Evolutionary conservation across 2,888 invertebrate species (phyloP), one percentile per base, ranked within the genome.

Genomic region (Scaptomyza flava): DNA sequence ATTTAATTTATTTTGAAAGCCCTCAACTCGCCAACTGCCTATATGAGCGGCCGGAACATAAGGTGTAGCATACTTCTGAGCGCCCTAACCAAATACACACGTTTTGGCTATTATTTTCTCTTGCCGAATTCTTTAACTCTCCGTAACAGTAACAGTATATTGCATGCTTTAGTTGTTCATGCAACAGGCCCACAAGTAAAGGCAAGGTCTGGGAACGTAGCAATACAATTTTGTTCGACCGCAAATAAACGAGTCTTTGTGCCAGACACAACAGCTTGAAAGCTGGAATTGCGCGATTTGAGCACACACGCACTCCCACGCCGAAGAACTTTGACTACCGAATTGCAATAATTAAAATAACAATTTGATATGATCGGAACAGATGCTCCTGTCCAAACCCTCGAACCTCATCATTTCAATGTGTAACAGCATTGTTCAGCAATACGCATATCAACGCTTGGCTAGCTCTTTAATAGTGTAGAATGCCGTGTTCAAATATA

Each of bases 1-100:
- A 70, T 86, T 89, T 89, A 82, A 87, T 87, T 87, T 89, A 87
- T 86, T 87, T 89, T 89, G 85, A 87, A 89, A 87, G 81, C 83
- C 57, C 56, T 59, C 3, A 41, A 50, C 68, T 69, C 30, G 63
- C 70, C 62, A 82, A 75, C 60, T 77, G 69, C 68, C 70, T 74
- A 72, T 72, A 71, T 79, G 66, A 54, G 58, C 47, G 36, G 46
- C 6, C 46, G 14, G 38, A 38, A 14, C 30, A 27, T 65, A 68
- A 61, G 64, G 47, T 51, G 48, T 77, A 56, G 58, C 81, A 65
- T 81, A 67, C 62, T 75, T 81, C 66, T 48, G 9, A 42, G 46
- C 43, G 66, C 34, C 8, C 30, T 30, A 23, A 11, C 33, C 46
- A 70, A 60, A 68, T 52, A 51, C 14, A 63, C 36, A 63, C 36